These are phyloP conservation scores for Ariopsis seemanni DNA, from an alignment of 2,113 vertebrate genomes.

Conservation along the genomic window DNA sequence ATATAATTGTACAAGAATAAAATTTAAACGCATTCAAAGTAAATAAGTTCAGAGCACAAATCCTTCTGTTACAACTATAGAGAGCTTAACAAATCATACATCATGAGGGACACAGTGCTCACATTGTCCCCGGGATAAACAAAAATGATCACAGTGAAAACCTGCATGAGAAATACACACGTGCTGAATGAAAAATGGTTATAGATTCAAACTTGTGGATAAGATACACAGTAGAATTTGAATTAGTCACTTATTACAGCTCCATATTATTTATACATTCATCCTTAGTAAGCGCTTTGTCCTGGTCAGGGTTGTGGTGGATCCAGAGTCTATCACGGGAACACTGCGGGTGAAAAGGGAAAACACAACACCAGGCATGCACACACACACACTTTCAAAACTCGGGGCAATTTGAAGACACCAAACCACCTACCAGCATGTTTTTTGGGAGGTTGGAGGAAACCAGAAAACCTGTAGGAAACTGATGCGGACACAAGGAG, in stretches of 20 bases:
- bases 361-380: background rate
- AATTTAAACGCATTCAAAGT: background rate
- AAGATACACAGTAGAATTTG: background rate
- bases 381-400: background rate
- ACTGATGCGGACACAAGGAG: background rate
- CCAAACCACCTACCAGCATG: background rate
- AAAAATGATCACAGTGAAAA: background rate
- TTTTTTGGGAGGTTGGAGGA: background rate
- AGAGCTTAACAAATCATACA: background rate
- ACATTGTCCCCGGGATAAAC: background rate
- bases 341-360: background rate
- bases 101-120: background rate
- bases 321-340: background rate
- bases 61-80: background rate
- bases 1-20: background rate
- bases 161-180: background rate
- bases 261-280: background rate
- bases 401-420: background rate
- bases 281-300: background rate
- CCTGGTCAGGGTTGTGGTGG: background rate
- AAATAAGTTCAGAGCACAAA: background rate
- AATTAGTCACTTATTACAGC: background rate
- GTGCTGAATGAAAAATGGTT: background rate
- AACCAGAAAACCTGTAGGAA: background rate
- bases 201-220: background rate